Percentiles rank a stretch among this genome's conserved stretches.
Evolutionary conservation across 2,888 invertebrate genomes (phyloP).

Genomic region (Steinernema scapterisci): DNA sequence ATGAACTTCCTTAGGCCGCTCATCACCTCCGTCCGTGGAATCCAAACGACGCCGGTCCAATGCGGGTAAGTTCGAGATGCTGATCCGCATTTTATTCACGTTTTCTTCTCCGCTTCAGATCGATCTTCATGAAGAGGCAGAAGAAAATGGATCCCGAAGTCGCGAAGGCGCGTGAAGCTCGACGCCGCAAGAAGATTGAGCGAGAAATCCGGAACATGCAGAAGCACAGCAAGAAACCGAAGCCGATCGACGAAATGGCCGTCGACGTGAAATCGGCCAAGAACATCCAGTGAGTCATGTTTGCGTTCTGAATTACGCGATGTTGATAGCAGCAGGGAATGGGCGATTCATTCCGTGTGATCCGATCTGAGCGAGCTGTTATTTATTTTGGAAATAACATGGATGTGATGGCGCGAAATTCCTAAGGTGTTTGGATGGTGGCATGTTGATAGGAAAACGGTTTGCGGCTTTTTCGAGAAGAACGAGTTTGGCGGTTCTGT

Average conservation of each 20-base stretch:
- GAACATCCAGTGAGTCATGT: conserved; percentile 53
- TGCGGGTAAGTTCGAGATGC: not conserved
- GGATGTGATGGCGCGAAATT: too few relatives aligned
- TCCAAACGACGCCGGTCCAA: conserved; percentile 24
- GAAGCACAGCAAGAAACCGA: conserved; percentile 81
- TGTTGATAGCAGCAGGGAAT: too few relatives aligned
- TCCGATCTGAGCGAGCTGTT: too few relatives aligned
- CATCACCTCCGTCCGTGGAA: not conserved
- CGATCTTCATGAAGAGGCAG: conserved; percentile 62
- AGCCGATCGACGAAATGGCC: conserved; percentile 87
- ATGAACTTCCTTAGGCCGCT: conserved; percentile 22
- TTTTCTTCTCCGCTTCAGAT: conserved; percentile 23
- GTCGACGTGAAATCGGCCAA: conserved; percentile 61
- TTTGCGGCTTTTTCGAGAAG: too few relatives aligned
- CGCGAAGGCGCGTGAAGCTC: conserved; percentile 80
- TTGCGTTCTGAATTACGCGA: not conserved
- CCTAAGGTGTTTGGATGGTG: too few relatives aligned
- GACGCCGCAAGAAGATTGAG: conserved; percentile 81
- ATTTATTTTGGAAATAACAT: too few relatives aligned
- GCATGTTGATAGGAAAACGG: too few relatives aligned
- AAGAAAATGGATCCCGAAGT: conserved; percentile 70
- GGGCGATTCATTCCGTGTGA: too few relatives aligned
- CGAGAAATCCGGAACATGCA: conserved; percentile 79
- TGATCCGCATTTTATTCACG: not conserved
- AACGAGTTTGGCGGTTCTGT: too few relatives aligned